These are phyloP conservation scores for Eurytoma adleriae DNA, from an alignment of 2,888 invertebrate species.

Conservation along the genomic window DNA sequence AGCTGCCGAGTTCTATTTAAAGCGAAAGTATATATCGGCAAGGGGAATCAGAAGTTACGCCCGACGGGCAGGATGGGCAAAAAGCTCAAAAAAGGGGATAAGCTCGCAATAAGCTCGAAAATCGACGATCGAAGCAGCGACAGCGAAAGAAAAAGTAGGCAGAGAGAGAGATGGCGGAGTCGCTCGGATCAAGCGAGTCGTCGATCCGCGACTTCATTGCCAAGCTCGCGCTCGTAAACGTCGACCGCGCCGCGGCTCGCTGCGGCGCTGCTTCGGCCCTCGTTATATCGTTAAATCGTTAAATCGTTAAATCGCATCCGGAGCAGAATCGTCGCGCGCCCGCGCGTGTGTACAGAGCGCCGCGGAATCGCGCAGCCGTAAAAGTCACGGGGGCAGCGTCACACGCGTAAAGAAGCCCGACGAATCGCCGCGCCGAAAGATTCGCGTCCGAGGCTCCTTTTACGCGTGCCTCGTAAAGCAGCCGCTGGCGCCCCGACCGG, in stretches of 20 bases:
- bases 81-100: not conserved
- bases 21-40: not conserved
- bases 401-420: slow-evolving; percentile 54
- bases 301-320: slow-evolving; percentile 56
- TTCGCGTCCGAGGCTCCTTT: slow-evolving; percentile 37
- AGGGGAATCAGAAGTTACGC: not conserved
- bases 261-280: not conserved
- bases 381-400: slow-evolving; percentile 50
- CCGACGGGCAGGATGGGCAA: not conserved
- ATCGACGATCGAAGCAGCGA: slow-evolving; percentile 28
- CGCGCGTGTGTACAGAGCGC: slow-evolving; percentile 5
- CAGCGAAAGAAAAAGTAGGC: not conserved
- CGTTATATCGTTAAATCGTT: slow-evolving; percentile 47
- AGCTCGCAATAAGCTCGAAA: slow-evolving; percentile 30
- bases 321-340: slow-evolving; percentile 35
- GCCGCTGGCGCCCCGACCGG: slow-evolving; percentile 49
- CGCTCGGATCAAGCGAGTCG: slow-evolving; percentile 47
- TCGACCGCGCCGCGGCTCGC: slow-evolving; percentile 37
- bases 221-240: slow-evolving; percentile 51
- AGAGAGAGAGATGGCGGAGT: not conserved
- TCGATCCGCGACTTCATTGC: slow-evolving; percentile 58
- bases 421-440: slow-evolving; percentile 54
- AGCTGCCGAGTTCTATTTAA: not conserved
- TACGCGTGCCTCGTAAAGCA: slow-evolving; percentile 60
- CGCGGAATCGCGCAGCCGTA: slow-evolving; percentile 47